These are phyloP conservation scores for Ornithorhynchus anatinus DNA, from an alignment of 2,113 vertebrate genomes.

Conservation along the genomic window DNA sequence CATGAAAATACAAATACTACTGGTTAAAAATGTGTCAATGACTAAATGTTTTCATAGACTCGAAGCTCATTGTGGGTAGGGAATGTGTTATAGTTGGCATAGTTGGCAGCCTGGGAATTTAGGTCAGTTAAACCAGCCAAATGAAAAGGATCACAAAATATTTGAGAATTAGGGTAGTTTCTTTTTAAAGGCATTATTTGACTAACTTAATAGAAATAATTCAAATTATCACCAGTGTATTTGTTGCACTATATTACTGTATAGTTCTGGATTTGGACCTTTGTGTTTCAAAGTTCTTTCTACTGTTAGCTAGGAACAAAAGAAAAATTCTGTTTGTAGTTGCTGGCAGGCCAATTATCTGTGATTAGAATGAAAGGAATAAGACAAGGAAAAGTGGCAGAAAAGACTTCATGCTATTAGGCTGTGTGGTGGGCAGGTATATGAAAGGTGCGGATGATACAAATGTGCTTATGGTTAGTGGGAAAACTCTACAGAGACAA, in stretches of 20 bases:
- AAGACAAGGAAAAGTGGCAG: constrained; percentile 34
- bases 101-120: too few species aligned
- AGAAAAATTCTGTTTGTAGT: not conserved
- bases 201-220: too few species aligned
- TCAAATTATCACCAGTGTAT: not conserved
- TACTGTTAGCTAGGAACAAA: not conserved
- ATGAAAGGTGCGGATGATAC: constrained; percentile 44
- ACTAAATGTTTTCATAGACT: too few species aligned
- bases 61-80: too few species aligned
- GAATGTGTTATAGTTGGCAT: too few species aligned
- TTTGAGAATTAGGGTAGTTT: too few species aligned
- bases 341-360: constrained; percentile 30
- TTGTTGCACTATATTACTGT: constrained; percentile 1
- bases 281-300: constrained; percentile 7
- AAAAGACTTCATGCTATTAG: constrained; percentile 21
- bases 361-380: constrained; percentile 29
- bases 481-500: constrained; percentile 32
- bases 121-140: too few species aligned
- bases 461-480: constrained; percentile 40
- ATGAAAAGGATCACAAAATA: too few species aligned
- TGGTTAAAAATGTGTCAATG: too few species aligned
- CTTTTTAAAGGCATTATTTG: too few species aligned
- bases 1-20: too few species aligned
- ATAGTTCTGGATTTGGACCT: not conserved
- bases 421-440: constrained; percentile 25